Evolutionary conservation across 2,113 vertebrate species (phyloP), one percentile per base, ranked within the genome.

Genomic region (Cyprinodon brontotheroides): DNA sequence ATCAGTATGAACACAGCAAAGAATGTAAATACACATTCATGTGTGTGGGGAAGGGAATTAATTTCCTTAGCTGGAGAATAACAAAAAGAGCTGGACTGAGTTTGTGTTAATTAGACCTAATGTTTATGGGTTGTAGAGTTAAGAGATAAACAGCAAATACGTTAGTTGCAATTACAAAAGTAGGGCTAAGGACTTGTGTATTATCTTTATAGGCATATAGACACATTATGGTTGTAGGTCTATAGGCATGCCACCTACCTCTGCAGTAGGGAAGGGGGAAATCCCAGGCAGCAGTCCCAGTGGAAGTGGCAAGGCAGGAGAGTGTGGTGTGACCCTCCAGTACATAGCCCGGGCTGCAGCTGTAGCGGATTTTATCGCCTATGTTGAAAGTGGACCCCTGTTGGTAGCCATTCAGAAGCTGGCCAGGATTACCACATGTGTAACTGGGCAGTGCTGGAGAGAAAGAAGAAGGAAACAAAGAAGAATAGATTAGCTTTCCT

Each of bases 191-290:
- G 8, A n/a, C 50, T n/a, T n/a, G 43, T 57, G 17, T 57, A 53
- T n/a, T n/a, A 57, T 4, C 4, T 6, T 57, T 7, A 57, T 22
- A 22, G 47, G 36, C n/a, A n/a, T 20, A 10, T 64, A 53, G 20
- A 14, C 29, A 4, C n/a, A 6, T 62, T 17, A 47, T 38, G 57
- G 60, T 2, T 11, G 3, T 59, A 6, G 11, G 9, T 0, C 40
- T 29, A 38, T n/a, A 37, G 4, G 2, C 4, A 60, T 61, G 20
- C 11, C 20, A 68, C 80, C 3, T 82, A 99, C 98, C 98, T 97
- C 97, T 93, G 92, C 98, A 99, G 94, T 97, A 96, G 11, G 98
- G 98, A 29, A 99, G 94, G 0, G 98, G 98, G 65, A 99, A 99
- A 85, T 99, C 98, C 98, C 98, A 99, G 40, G 96, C 96, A 72